A percentile compares a stretch with the other conserved stretches of the same genome.
phyloP scores from a whole-genome alignment of 37 sponge, comb jelly and placozoan genomes.

The Ianthella basta region DNA sequence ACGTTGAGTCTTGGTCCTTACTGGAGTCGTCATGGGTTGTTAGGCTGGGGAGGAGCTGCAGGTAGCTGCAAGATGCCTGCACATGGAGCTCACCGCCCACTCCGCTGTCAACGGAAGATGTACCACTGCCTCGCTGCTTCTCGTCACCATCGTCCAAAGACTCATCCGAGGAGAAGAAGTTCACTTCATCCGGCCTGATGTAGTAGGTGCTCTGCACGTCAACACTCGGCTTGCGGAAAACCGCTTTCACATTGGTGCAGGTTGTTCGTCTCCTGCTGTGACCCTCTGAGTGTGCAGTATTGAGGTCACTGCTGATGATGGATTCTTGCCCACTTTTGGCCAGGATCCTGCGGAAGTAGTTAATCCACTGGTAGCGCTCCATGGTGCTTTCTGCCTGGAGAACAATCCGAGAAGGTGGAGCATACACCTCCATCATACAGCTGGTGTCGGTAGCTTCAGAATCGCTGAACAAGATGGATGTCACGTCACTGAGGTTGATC shows the following conservation, averaged over 20 bases:
- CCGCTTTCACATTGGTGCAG: not conserved
- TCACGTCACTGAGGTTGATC: constrained; percentile 2
- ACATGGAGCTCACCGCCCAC: not conserved
- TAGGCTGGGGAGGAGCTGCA: no score
- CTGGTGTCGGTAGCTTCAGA: not conserved
- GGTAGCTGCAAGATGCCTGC: no score
- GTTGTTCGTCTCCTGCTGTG: not conserved
- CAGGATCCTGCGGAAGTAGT: not conserved
- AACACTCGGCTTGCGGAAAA: constrained; percentile 14
- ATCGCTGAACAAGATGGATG: not conserved
- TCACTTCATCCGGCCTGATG: constrained; percentile 11
- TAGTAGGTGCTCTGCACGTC: constrained; percentile 20
- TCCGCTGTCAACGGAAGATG: constrained; percentile 28
- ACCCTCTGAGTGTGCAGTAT: not conserved
- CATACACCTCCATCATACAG: not conserved
- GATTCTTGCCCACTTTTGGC: not conserved
- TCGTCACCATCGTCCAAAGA: not conserved
- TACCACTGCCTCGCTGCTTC: constrained; percentile 9
- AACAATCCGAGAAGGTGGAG: constrained; percentile 13
- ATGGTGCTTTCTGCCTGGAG: not conserved
- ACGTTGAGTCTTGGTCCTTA: no score
- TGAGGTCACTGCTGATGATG: not conserved
- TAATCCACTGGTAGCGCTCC: constrained; percentile 10
- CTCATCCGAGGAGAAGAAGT: not conserved
- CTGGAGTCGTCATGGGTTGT: no score